phyloP scores from a whole-genome alignment of 2,797 vertebrate species.

The Novumbra hubbsi region DNA sequence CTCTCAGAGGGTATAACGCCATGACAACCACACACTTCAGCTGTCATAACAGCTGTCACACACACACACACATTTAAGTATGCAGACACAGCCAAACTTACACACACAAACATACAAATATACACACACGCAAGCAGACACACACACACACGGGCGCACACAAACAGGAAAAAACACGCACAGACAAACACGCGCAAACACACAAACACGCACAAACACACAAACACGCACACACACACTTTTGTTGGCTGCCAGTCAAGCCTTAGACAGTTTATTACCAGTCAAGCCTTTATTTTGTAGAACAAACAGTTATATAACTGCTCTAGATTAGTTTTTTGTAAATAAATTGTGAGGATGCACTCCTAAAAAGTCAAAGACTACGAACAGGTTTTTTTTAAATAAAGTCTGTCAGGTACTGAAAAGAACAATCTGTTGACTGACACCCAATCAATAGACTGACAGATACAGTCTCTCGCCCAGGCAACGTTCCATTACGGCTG shows the following conservation, averaged over 20 bases:
- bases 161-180: not conserved
- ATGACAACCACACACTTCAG: not conserved
- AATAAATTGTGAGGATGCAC: too few species aligned
- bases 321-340: not conserved
- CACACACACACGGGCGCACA: not conserved
- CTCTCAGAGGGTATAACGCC: not conserved
- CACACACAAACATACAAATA: not conserved
- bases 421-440: constrained; percentile 23
- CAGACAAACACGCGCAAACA: not conserved
- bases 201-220: not conserved
- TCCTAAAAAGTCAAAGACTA: not conserved
- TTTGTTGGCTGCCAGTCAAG: constrained; percentile 37
- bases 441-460: constrained; percentile 20
- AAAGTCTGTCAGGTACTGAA: constrained; percentile 2
- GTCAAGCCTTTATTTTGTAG: constrained; percentile 46
- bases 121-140: not conserved
- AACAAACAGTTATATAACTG: not conserved
- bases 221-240: constrained; percentile 36
- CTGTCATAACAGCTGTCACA: not conserved
- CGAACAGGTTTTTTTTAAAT: not conserved
- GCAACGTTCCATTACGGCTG: not conserved
- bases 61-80: not conserved
- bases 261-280: constrained; percentile 39
- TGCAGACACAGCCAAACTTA: not conserved
- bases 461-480: constrained; percentile 19